Evolutionary conservation across 2,113 vertebrate species (phyloP).

Genomic region (Thamnaconus septentrionalis): DNA sequence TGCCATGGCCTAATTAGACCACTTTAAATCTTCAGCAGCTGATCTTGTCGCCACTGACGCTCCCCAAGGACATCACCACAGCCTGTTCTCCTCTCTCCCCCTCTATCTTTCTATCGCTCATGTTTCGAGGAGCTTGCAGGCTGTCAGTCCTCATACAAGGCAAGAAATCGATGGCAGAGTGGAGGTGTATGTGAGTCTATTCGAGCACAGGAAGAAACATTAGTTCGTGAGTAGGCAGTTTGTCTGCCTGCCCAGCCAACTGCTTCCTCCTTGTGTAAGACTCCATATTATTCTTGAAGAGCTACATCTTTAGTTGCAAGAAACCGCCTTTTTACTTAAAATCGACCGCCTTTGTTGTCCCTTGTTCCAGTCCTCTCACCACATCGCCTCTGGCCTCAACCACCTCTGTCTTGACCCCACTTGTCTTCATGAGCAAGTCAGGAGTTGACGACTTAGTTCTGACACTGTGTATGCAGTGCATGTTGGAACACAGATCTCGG

Average conservation of each 20-base stretch:
- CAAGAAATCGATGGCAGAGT: conserved; percentile 55
- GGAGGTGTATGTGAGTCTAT: conserved; percentile 27
- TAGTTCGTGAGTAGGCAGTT: conserved; percentile 49
- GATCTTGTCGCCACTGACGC: conserved; percentile 33
- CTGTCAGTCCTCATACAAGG: conserved; percentile 47
- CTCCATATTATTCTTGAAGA: conserved; percentile 20
- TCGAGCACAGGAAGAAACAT: conserved; percentile 28
- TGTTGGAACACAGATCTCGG: conserved; percentile 13
- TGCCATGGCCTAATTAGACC: conserved; percentile 33
- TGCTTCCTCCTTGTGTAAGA: conserved; percentile 26
- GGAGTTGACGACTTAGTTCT: not conserved
- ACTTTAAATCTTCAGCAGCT: conserved; percentile 45
- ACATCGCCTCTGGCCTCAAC: conserved; percentile 7
- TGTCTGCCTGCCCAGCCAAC: conserved; percentile 52
- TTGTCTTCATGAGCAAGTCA: conserved; percentile 19
- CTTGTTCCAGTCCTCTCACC: not conserved
- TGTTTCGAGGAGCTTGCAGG: conserved; percentile 40
- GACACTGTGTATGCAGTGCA: not conserved
- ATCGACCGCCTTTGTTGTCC: not conserved
- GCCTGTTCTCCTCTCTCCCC: conserved; percentile 14
- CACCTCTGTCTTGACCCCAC: conserved; percentile 1
- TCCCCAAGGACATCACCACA: conserved; percentile 28
- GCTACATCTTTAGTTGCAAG: conserved; percentile 24
- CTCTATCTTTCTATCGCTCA: conserved; percentile 12
- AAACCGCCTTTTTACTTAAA: not conserved